Conservation (phyloP, 2,113 vertebrate species). For the Bujurquina vittata region DNA sequence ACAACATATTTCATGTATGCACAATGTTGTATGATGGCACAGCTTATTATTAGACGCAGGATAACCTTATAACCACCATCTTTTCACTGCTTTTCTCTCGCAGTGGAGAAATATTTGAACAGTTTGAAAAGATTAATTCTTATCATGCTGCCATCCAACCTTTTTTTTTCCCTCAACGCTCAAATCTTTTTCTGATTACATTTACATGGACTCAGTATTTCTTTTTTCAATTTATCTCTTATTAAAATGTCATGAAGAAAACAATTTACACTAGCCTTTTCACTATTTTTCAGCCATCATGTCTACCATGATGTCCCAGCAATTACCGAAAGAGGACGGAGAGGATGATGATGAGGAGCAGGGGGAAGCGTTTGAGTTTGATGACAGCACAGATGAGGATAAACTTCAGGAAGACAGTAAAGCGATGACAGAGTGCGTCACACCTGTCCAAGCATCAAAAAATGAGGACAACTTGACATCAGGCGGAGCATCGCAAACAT, state of each 20-base stretch:
- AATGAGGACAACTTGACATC: conserved; percentile 17
- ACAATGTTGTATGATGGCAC: neutral
- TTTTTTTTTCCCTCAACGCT: neutral
- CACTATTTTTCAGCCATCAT: conserved; percentile 66
- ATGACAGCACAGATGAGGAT: conserved; percentile 67
- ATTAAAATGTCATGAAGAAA: neutral
- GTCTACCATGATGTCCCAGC: conserved; percentile 66
- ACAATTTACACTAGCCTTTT: neutral
- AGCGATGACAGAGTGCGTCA: neutral
- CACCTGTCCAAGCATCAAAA: conserved; percentile 7
- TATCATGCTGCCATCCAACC: neutral
- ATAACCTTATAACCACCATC: neutral
- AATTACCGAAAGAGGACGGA: conserved; percentile 57
- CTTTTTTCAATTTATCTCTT: neutral
- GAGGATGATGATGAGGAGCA: conserved; percentile 76
- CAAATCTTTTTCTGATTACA: neutral
- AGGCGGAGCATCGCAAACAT: neutral
- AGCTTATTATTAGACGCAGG: conserved; percentile 7
- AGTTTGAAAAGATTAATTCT: neutral
- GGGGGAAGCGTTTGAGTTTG: conserved; percentile 69
- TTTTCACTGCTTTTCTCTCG: neutral
- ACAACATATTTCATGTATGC: neutral
- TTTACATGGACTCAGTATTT: neutral
- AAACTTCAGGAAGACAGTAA: conserved; percentile 23
- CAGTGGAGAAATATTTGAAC: neutral